Evolutionary conservation across 2,888 invertebrate species (phyloP).

Genomic region (Allygus modestus): DNA sequence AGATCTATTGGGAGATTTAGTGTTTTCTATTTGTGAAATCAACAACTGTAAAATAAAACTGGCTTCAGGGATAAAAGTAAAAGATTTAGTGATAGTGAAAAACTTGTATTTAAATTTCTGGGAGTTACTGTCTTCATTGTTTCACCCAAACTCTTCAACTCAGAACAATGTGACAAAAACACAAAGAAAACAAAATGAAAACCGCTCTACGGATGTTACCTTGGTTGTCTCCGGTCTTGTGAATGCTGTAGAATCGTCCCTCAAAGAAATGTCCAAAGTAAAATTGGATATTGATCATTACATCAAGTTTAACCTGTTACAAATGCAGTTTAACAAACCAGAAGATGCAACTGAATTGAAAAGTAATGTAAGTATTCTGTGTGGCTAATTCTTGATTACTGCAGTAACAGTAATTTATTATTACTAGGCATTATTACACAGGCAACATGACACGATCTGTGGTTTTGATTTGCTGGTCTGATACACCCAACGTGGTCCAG

Average conservation of each 20-base stretch:
- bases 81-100: conserved; percentile 8
- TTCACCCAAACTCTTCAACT: not conserved
- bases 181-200: not conserved
- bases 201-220: not conserved
- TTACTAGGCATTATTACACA: too few species aligned
- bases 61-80: conserved; percentile 18
- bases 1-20: conserved; percentile 4
- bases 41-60: not conserved
- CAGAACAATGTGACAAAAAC: not conserved
- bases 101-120: not conserved
- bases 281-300: conserved; percentile 27
- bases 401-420: too few species aligned
- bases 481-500: too few species aligned
- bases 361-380: conserved; percentile 1
- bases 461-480: too few species aligned
- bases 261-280: conserved; percentile 29
- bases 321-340: not conserved
- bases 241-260: not conserved
- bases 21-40: conserved; percentile 32
- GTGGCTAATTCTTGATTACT: too few species aligned
- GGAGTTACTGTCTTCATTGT: not conserved
- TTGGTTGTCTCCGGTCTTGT: not conserved
- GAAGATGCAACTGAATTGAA: not conserved
- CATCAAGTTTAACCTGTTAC: not conserved
- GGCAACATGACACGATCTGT: too few species aligned